Evolutionary conservation across 2,113 vertebrate genomes (phyloP).

Genomic region (Rhadina sibilatrix): DNA sequence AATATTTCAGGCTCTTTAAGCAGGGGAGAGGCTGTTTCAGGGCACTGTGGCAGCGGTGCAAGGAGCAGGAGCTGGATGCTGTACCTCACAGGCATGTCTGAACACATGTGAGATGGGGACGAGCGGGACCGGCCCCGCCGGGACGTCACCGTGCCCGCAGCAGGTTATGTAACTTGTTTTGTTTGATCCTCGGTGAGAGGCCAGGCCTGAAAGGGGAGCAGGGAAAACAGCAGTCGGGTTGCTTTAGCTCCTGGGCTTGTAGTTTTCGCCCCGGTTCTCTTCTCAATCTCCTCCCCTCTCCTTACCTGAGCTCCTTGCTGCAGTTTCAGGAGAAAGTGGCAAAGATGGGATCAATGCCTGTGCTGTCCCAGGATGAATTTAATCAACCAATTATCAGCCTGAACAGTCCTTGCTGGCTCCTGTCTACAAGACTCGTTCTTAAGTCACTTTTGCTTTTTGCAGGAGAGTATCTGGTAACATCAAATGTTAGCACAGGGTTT

Average conservation of each 20-base stretch:
- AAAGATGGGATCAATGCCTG: background rate
- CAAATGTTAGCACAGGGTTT: background rate
- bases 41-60: background rate
- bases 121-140: background rate
- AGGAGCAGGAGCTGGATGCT: background rate
- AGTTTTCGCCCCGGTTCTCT: background rate
- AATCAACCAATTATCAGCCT: background rate
- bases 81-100: background rate
- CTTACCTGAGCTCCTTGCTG: background rate
- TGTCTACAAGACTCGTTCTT: background rate
- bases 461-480: background rate
- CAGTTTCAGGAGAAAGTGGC: background rate
- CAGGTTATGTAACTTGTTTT: constrained; percentile 17
- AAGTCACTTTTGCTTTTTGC: background rate
- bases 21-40: background rate
- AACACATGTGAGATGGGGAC: background rate
- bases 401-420: background rate
- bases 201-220: background rate
- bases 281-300: background rate
- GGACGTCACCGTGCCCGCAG: background rate
- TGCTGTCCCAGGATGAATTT: background rate
- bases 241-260: background rate
- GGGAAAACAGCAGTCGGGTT: background rate
- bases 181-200: background rate
- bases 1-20: background rate